Evolutionary conservation across 1,140 invertebrate genomes (phyloP).

Genomic region (Anastrepha obliqua): DNA sequence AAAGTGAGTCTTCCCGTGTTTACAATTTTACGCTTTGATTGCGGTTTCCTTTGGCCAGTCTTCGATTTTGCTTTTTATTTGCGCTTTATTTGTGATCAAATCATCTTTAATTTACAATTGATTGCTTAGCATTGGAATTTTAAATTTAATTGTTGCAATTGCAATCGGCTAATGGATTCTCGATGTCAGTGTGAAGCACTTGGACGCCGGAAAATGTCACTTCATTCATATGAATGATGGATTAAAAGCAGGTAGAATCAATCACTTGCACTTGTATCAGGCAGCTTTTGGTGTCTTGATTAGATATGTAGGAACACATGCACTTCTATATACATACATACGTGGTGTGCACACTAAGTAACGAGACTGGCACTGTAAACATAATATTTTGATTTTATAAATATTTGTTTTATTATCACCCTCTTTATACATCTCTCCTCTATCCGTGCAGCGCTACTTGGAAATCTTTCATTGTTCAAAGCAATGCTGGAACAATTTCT

Average conservation of each 20-base stretch:
- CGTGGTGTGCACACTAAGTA: too few relatives aligned
- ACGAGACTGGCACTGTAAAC: too few relatives aligned
- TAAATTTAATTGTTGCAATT: background rate
- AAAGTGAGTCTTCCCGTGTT: background rate
- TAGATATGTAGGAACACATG: too few relatives aligned
- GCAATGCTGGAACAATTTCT: too few relatives aligned
- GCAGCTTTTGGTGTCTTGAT: too few relatives aligned
- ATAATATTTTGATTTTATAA: too few relatives aligned
- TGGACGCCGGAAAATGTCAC: background rate
- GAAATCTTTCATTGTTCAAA: too few relatives aligned
- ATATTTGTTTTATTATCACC: too few relatives aligned
- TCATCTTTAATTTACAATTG: background rate
- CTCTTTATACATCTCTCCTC: too few relatives aligned
- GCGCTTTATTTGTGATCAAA: background rate
- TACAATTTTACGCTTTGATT: background rate
- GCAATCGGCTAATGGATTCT: background rate
- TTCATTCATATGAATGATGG: background rate
- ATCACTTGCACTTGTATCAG: background rate
- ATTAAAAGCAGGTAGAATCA: background rate
- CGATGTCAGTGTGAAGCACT: background rate
- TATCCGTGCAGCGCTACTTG: too few relatives aligned
- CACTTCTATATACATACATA: too few relatives aligned
- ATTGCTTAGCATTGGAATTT: background rate
- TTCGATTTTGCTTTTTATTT: too few relatives aligned
- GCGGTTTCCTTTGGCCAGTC: background rate